These are phyloP conservation scores for Dynastes maya DNA, from an alignment of 2,888 invertebrate species.

Conservation along the genomic window DNA sequence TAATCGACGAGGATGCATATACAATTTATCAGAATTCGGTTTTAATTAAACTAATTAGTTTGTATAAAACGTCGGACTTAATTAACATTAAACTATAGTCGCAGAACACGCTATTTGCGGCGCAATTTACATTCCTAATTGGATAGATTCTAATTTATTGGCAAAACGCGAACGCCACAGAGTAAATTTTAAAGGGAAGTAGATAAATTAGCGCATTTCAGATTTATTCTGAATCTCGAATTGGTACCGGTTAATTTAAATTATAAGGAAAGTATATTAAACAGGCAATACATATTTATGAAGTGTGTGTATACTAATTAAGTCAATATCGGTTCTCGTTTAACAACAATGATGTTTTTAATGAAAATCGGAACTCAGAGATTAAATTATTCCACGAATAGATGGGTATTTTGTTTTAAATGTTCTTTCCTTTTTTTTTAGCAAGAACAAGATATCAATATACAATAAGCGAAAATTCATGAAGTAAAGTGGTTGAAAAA, in stretches of 20 bases:
- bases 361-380: too few relatives aligned
- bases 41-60: slow-evolving; percentile 17
- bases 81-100: slow-evolving; percentile 16
- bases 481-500: too few relatives aligned
- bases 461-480: too few relatives aligned
- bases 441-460: too few relatives aligned
- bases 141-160: slow-evolving; percentile 15
- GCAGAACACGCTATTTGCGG: background rate
- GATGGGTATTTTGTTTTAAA: too few relatives aligned
- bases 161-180: background rate
- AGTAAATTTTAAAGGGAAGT: slow-evolving; percentile 1
- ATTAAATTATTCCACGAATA: too few relatives aligned
- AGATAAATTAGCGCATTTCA: background rate
- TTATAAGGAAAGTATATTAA: background rate
- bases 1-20: background rate
- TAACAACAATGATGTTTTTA: too few relatives aligned
- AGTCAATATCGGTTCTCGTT: too few relatives aligned
- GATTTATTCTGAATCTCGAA: slow-evolving; percentile 4
- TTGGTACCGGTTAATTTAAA: background rate
- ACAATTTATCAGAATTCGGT: slow-evolving; percentile 14
- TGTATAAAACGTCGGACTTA: background rate
- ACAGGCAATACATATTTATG: background rate
- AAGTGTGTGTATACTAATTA: too few relatives aligned
- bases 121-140: slow-evolving; percentile 11
- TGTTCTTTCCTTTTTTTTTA: too few relatives aligned